Evolutionary conservation across 2,113 vertebrate species (phyloP), one percentile per base, ranked within the genome.

Genomic region (Datnioides undecimradiatus): DNA sequence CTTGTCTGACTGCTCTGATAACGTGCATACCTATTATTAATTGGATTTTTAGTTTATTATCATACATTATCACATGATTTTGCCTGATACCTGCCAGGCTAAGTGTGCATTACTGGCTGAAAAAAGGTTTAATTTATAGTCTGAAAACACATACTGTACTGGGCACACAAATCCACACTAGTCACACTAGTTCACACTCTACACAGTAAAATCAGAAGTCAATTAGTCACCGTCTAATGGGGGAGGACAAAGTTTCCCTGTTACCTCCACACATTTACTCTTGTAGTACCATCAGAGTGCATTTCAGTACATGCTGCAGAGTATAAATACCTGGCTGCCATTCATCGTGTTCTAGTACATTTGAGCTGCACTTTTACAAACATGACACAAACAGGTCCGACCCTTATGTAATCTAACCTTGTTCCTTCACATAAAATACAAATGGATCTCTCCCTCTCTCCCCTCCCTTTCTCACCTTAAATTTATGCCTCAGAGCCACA

Each of bases 111-210:
- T 23, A 41, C 16, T 16, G 55, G 17, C 40, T 62, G 46, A 43
- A 48, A 27, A 27, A 52, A 54, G 27, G 48, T 76, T 45, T 41
- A 8, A 62, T 55, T 69, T 36, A 23, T 8, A 51, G n/a, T 2
- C 14, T 19, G 71, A 41, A 4, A 55, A 75, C 16, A 63, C 51
- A 65, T 36, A 70, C 60, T 8, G 48, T 36, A 70, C 60, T 8
- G 48, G 48, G 43, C 25, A 49, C 58, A 80, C 1, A 68, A 51
- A 79, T 79, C 75, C 71, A 49, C 58, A 80, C 1, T 64, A 51
- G 76, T 79, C 75, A 66, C 31, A 51, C 62, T 72, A 58, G 58
- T 63, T 34, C 25, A 74, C 62, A 74, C 52, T 83, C 60, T 71
- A 23, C 38, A 59, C 45, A 46, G 43, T 73, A 49, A 31, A 83